Evolutionary conservation across 2,888 invertebrate species (phyloP).

Genomic region (Drymonia ruficornis): DNA sequence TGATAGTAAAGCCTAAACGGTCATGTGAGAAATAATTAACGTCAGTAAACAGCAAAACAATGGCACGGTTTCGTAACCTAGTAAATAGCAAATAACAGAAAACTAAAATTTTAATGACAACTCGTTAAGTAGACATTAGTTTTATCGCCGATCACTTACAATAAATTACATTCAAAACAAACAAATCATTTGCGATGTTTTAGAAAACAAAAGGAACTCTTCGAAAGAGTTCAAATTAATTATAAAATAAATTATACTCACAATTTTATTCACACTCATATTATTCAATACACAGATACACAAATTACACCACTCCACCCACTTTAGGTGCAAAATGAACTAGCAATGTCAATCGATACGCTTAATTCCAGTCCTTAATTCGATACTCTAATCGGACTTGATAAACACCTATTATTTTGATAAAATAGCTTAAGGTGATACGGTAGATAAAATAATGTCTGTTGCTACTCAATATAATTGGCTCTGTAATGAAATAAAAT

Average conservation of each 20-base stretch:
- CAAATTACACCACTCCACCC: slow-evolving; percentile 43
- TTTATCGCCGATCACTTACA: background rate
- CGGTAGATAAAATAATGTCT: slow-evolving; percentile 15
- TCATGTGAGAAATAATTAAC: slow-evolving; percentile 19
- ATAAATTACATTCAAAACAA: slow-evolving; percentile 3
- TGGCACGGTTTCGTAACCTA: slow-evolving; percentile 27
- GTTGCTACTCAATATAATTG: slow-evolving; percentile 24
- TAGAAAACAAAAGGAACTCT: background rate
- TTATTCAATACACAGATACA: slow-evolving; percentile 24
- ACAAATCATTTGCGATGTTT: slow-evolving; percentile 3
- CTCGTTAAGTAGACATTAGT: slow-evolving; percentile 3
- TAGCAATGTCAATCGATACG: slow-evolving; percentile 53
- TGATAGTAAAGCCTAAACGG: background rate
- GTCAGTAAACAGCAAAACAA: slow-evolving; percentile 19
- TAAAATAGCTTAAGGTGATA: slow-evolving; percentile 17
- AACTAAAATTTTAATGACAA: slow-evolving; percentile 4
- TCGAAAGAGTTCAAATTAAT: background rate
- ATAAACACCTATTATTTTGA: slow-evolving; percentile 42
- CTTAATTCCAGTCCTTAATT: slow-evolving; percentile 49
- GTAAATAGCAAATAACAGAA: slow-evolving; percentile 15
- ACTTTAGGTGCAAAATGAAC: slow-evolving; percentile 60
- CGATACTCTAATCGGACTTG: slow-evolving; percentile 61
- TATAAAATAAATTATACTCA: slow-evolving; percentile 22
- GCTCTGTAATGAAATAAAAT: background rate
- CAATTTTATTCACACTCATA: slow-evolving; percentile 36